phyloP scores from a whole-genome alignment of 2,888 invertebrate species.

The Prosopocoilus inquinatus region DNA sequence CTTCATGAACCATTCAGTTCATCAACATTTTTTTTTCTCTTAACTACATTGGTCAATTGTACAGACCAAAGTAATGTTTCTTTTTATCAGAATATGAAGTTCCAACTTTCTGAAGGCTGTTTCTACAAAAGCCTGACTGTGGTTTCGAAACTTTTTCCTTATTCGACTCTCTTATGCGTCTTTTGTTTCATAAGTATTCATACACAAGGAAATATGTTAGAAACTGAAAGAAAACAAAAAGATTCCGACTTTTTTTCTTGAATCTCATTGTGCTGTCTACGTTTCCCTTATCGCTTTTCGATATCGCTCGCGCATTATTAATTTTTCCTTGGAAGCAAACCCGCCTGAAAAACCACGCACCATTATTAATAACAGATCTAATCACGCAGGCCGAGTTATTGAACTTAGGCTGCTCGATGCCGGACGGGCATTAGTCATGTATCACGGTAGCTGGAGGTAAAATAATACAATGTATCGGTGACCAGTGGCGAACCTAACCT shows the following conservation, averaged over 20 bases:
- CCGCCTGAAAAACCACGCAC: conserved; percentile 13
- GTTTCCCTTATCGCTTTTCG: conserved; percentile 6
- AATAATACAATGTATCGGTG: conserved; percentile 25
- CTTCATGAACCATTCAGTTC: no score
- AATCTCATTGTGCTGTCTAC: conserved; percentile 8
- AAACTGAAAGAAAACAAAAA: no score
- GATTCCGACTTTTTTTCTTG: conserved; percentile 5
- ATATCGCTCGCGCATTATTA: conserved; percentile 13
- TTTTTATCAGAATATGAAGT: no score
- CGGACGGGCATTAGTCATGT: conserved; percentile 11
- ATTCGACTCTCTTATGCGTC: not conserved
- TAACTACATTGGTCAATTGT: no score
- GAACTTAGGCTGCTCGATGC: conserved; percentile 14
- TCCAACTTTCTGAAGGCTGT: no score
- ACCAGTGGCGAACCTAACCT: conserved; percentile 29
- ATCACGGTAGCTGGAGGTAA: conserved; percentile 25
- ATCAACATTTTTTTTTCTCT: no score
- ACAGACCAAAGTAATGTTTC: no score
- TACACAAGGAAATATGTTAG: not conserved
- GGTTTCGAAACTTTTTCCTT: no score
- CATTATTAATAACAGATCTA: conserved; percentile 19
- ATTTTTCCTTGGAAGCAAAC: conserved; percentile 13
- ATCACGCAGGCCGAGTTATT: conserved; percentile 15
- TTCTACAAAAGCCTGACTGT: no score
- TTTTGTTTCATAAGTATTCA: not conserved